These are phyloP conservation scores for Atta cephalotes DNA, from an alignment of 1,140 invertebrate species.

Conservation along the genomic window DNA sequence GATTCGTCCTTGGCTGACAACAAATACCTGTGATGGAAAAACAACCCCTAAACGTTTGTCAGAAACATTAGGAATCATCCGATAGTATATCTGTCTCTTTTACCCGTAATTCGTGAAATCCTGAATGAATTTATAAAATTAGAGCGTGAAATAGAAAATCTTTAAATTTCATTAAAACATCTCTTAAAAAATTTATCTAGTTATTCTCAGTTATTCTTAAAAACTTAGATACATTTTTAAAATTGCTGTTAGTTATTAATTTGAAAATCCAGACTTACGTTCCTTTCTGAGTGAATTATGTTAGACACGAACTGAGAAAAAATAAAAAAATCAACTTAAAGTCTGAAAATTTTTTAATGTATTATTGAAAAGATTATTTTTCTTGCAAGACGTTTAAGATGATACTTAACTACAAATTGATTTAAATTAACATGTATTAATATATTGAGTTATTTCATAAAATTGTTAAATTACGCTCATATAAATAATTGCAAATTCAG, in stretches of 20 bases:
- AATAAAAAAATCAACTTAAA: neutral
- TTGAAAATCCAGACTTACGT: neutral
- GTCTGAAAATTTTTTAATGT: neutral
- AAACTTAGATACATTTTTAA: neutral
- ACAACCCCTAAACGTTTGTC: conserved; percentile 26
- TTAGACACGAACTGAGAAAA: neutral
- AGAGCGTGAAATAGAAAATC: neutral
- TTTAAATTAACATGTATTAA: neutral
- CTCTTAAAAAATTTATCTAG: too few species aligned
- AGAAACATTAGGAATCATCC: conserved; percentile 15
- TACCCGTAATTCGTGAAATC: neutral
- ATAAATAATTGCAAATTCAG: conserved; percentile 4
- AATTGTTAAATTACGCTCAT: neutral
- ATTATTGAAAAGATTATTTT: neutral
- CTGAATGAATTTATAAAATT: conserved; percentile 8
- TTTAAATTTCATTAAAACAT: too few species aligned
- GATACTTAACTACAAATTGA: neutral
- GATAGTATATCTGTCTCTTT: conserved; percentile 40
- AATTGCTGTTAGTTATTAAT: neutral
- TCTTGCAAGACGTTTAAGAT: neutral
- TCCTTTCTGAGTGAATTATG: neutral
- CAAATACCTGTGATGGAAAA: neutral
- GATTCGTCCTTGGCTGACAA: conserved; percentile 8
- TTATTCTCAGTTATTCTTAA: neutral
- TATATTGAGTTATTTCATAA: neutral